A percentile compares a stretch with the other conserved stretches of the same genome.
phyloP scores from a whole-genome alignment of 2,797 vertebrate species.

The Saguinus oedipus region DNA sequence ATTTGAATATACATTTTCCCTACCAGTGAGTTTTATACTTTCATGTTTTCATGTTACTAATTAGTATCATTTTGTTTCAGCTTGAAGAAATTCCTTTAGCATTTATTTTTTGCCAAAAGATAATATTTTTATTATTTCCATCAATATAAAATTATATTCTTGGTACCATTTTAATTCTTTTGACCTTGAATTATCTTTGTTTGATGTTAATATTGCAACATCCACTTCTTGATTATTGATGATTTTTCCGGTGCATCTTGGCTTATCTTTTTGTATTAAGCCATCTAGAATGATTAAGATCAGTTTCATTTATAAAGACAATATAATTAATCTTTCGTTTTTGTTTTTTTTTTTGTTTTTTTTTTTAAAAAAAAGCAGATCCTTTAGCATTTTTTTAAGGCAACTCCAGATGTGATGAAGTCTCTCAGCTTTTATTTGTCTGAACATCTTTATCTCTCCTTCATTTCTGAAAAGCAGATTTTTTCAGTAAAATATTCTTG shows the following conservation, averaged over 20 bases:
- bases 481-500: background rate
- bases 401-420: background rate
- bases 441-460: background rate
- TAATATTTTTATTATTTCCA: background rate
- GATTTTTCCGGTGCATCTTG: background rate
- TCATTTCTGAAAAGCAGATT: background rate
- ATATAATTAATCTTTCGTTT: background rate
- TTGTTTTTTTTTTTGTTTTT: background rate
- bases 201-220: background rate
- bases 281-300: background rate
- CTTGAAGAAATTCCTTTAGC: background rate
- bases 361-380: background rate
- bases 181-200: background rate
- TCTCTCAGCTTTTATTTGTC: background rate
- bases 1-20: background rate
- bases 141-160: background rate
- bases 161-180: constrained; percentile 21
- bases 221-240: background rate
- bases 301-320: background rate
- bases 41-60: background rate
- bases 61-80: background rate
- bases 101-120: background rate
- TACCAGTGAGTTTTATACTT: background rate
- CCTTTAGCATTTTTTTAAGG: background rate
- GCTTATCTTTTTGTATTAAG: background rate